Percentiles rank a stretch among this genome's conserved stretches.
Conservation (phyloP, 1,140 invertebrate species). For the Drosophila arizonae region DNA sequence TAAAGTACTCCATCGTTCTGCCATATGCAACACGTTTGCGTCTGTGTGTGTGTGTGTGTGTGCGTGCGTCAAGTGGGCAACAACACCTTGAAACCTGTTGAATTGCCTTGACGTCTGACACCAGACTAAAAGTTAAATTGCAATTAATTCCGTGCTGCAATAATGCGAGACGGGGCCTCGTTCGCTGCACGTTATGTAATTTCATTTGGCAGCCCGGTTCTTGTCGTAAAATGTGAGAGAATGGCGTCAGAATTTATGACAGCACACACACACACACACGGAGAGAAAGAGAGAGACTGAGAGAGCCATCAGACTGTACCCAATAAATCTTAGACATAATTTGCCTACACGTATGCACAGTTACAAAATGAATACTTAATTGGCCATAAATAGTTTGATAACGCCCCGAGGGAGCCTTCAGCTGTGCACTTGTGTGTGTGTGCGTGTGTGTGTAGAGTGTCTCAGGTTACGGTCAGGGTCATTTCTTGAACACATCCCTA, state of each 20-base stretch:
- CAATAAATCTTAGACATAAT: slow-evolving; percentile 71
- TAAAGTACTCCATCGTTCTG: slow-evolving; percentile 29
- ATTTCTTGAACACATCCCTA: slow-evolving; percentile 18
- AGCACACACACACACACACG: slow-evolving; percentile 28
- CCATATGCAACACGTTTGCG: slow-evolving; percentile 72
- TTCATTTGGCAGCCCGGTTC: slow-evolving; percentile 48
- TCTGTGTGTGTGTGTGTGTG: neutral
- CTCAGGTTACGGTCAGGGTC: slow-evolving; percentile 61
- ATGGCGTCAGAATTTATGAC: slow-evolving; percentile 62
- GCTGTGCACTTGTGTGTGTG: slow-evolving; percentile 1
- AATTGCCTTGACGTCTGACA: slow-evolving; percentile 45
- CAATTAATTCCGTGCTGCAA: slow-evolving; percentile 69
- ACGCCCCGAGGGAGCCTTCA: slow-evolving; percentile 21
- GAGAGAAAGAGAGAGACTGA: neutral
- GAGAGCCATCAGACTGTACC: slow-evolving; percentile 18
- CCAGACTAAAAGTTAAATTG: slow-evolving; percentile 37
- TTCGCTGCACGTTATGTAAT: slow-evolving; percentile 27
- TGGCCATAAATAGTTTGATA: slow-evolving; percentile 73
- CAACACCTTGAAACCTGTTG: slow-evolving; percentile 75
- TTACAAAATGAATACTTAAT: slow-evolving; percentile 76
- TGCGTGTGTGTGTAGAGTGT: neutral
- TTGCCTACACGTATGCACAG: slow-evolving; percentile 66
- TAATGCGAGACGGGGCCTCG: slow-evolving; percentile 47
- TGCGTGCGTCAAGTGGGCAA: slow-evolving; percentile 53
- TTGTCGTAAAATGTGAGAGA: slow-evolving; percentile 65